Evolutionary conservation across 2,888 invertebrate genomes (phyloP), one percentile per base, ranked within the genome.

Genomic region (Drosophila multiciliata): DNA sequence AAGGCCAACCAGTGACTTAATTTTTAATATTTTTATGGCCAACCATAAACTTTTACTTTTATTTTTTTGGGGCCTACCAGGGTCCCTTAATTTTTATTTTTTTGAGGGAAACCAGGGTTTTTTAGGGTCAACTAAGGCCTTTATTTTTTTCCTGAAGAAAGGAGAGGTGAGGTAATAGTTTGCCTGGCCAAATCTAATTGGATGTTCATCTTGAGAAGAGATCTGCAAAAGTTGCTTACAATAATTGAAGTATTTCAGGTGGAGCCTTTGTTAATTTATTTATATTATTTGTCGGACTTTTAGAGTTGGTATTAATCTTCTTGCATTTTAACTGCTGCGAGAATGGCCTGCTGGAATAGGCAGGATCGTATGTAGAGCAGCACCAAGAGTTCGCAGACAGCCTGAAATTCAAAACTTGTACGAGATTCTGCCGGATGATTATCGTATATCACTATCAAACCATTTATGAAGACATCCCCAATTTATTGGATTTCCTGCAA

Each of bases 1-100:
- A 23, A 23, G 23, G 23, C 23, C 23, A 23, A 23, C 23, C 23
- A 23, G 23, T 23, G 23, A 23, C 23, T 23, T 23, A 23, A 23
- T 23, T 23, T 23, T 23, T 23, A 23, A 1, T 23, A 23, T 23
- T 23, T 23, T 59, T 48, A 50, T 36, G 40, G 23, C 12, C 26
- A 45, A 42, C 3, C 12, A 3, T 20, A 20, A 1, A 1, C 20
- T 20, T 1, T 20, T 1, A 45, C 11, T 45, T 20, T 20, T 45
- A 45, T 12, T 12, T 20, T 45, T 45, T 59, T 49, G 53, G 40
- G 40, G 23, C 12, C 29, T 45, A 54, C 48, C 26, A n/a, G n/a
- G n/a, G n/a, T n/a, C 23, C 23, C 23, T n/a, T n/a, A 23, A 23
- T 23, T 23, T 23, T 23, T 23, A 23, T 23, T 23, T 23, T 23